Evolutionary conservation across 2,888 invertebrate genomes (phyloP), one percentile per base, ranked within the genome.

Genomic region (Polyploca ridens): DNA sequence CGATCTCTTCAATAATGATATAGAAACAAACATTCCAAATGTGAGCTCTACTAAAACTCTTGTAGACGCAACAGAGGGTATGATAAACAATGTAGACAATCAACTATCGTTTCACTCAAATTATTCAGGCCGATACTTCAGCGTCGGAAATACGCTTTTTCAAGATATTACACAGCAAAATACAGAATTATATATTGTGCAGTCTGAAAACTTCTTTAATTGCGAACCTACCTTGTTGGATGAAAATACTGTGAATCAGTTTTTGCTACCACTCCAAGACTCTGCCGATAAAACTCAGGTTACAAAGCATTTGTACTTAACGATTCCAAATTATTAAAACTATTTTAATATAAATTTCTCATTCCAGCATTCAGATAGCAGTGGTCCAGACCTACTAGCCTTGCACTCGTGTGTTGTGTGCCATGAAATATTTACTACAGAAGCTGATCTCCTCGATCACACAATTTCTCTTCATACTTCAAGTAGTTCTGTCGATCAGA

Each of bases 401-500:
- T 70, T 93, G 62, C 90, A 93, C 72, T 91, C 93, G 1, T 93
- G 93, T 73, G 87, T 89, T 5, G 84, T 93, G 35, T 93, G 93
- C 66, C 93, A 93, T 71, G 93, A 92, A 74, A 91, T 93, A 78
- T 93, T 93, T 68, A 91, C 90, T 0, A 91, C 87, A 1, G 93
- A 93, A 62, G 82, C 87, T 14, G 93, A 93, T 77, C 84, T 93
- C 38, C 81, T 93, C 16, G 90, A 92, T 63, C 93, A 94, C 68
- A 91, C 93, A 0, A 92, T 93, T 72, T 88, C 86, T 44, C 80
- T 86, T 44, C 93, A 93, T 73, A 86, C 91, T 3, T 88, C 90
- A 5, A 79, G 83, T 33, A 80, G 76, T 64, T 66, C 72, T 14
- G 66, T 73, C 10, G 77, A 79, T 10, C 68, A 72, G 41, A 73